Conservation (phyloP, 2,888 invertebrate species). For the Meta bourneti region DNA sequence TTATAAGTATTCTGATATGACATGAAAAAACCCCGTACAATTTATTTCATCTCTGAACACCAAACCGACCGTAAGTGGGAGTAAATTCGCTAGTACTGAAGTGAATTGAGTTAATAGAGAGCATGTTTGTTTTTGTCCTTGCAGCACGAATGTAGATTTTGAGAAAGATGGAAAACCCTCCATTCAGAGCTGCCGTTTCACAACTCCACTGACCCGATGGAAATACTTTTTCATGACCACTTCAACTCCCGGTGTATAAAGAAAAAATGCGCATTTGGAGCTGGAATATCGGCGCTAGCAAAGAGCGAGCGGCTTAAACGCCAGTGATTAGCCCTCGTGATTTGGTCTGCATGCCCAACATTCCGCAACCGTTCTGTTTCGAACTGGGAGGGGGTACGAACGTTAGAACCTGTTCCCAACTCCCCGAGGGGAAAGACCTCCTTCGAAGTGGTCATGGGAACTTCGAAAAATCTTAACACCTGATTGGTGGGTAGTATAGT, state of each 20-base stretch:
- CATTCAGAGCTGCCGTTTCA: not conserved
- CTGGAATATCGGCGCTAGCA: too few relatives aligned
- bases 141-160: too few relatives aligned
- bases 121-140: too few relatives aligned
- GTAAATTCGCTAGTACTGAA: too few relatives aligned
- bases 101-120: too few relatives aligned
- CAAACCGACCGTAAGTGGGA: too few relatives aligned
- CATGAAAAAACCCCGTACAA: too few relatives aligned
- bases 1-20: too few relatives aligned
- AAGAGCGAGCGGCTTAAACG: too few relatives aligned
- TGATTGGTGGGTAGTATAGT: slow-evolving; percentile 42
- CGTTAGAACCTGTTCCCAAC: slow-evolving; percentile 33
- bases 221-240: not conserved
- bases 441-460: slow-evolving; percentile 64
- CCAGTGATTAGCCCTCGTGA: not conserved
- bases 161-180: not conserved
- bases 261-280: too few relatives aligned
- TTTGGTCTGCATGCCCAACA: slow-evolving; percentile 60
- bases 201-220: not conserved
- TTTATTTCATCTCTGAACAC: not conserved
- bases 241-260: too few relatives aligned
- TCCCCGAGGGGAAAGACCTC: slow-evolving; percentile 51
- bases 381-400: not conserved
- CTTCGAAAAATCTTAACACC: not conserved
- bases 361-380: slow-evolving; percentile 52